Percentiles rank a stretch among this genome's conserved stretches.
Evolutionary conservation across 1,140 invertebrate species (phyloP).

Genomic region (Lepidurus apus): DNA sequence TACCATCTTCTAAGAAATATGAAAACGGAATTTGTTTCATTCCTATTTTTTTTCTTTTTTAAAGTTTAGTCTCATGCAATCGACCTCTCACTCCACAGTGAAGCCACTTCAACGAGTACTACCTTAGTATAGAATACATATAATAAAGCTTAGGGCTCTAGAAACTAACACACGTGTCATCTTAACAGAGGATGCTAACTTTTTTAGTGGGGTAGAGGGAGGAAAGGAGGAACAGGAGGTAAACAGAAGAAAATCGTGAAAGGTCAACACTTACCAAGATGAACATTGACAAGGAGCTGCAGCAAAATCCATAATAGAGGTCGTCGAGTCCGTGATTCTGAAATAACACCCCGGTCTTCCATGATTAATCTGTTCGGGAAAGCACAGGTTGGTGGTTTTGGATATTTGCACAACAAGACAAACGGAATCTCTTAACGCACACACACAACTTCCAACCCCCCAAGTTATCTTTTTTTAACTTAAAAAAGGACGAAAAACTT

Average conservation of each 20-base stretch:
- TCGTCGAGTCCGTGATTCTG: background rate
- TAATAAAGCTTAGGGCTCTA: too few relatives aligned
- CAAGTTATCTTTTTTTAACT: background rate
- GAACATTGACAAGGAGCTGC: slow-evolving; percentile 3
- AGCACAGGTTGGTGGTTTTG: background rate
- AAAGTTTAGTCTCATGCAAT: too few relatives aligned
- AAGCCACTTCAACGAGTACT: too few relatives aligned
- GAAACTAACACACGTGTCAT: too few relatives aligned
- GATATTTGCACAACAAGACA: background rate
- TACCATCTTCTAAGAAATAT: too few relatives aligned
- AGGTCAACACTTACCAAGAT: slow-evolving; percentile 11
- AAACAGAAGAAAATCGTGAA: background rate
- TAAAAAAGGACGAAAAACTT: background rate
- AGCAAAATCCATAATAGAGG: slow-evolving; percentile 16
- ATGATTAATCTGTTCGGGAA: background rate
- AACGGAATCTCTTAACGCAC: background rate
- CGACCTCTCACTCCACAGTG: too few relatives aligned
- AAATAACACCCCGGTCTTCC: background rate
- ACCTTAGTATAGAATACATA: too few relatives aligned
- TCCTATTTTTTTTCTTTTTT: too few relatives aligned
- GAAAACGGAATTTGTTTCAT: too few relatives aligned
- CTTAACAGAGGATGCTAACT: too few relatives aligned
- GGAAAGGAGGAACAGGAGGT: background rate
- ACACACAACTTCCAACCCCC: background rate
- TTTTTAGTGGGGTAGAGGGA: background rate